Evolutionary conservation across 2,797 vertebrate genomes (phyloP), one percentile per base, ranked within the genome.

Genomic region (Luscinia luscinia): DNA sequence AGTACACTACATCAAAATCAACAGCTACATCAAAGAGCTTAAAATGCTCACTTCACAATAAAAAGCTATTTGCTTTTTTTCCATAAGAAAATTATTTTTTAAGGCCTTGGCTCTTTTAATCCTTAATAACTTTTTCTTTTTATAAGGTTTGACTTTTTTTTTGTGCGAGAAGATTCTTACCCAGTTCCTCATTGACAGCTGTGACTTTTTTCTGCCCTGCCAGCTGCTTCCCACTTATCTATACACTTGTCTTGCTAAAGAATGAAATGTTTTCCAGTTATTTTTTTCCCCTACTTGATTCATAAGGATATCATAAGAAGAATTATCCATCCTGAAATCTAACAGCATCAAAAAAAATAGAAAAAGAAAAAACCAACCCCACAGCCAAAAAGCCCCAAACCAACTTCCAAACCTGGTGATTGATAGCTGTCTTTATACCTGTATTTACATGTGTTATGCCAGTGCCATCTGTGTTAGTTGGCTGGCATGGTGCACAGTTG

Each of bases 1-100:
- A 92, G 84, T 87, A 74, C 23, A 58, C 66, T 89, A 61, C 72
- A 87, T 90, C 75, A 83, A 93, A 96, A 95, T 94, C 93, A 95
- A 87, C 88, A 77, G 89, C 74, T 79, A 74, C 36, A 54, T 84
- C 81, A 93, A 92, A 92, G 61, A 90, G 49, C 78, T 89, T 87
- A 81, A 93, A 95, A 92, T 89, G 82, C 66, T 92, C 81, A 40
- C 75, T 92, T 87, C 84, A 86, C 59, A 94, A 41, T 84, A 81
- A 93, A 94, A 88, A 84, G 66, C 66, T 90, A 84, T 88, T 92
- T 94, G 57, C 62, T 89, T 89, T 87, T 87, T 92, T 94, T 66
- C 40, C 32, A 9, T 84, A 61, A 46, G 45, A 90, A 91, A 94
- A 85, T 72, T 10, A 49, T 90, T 81, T 84, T 84, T 81, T 67